Conservation (phyloP, 2,113 vertebrate genomes). For the Neopipo cinnamomea region DNA sequence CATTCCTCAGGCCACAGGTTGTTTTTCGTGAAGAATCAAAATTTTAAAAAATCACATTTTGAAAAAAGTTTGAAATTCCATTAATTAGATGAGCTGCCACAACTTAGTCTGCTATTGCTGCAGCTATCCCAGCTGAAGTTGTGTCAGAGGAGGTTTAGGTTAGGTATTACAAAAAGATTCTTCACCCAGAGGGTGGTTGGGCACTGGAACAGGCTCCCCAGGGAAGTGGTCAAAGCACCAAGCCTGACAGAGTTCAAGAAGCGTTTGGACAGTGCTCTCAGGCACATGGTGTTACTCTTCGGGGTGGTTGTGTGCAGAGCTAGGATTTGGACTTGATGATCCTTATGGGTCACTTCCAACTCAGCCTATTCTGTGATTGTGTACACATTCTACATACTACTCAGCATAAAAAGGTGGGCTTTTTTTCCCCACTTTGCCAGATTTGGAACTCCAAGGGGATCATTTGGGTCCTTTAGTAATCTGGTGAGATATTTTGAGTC, state of each 20-base stretch:
- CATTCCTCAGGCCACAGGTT: background rate
- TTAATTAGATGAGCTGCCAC: background rate
- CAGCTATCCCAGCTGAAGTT: background rate
- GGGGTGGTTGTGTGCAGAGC: background rate
- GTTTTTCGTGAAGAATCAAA: background rate
- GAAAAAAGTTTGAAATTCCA: background rate
- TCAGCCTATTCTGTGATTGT: background rate
- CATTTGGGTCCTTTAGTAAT: background rate
- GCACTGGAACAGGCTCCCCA: background rate
- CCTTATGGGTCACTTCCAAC: background rate
- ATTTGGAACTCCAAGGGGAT: background rate
- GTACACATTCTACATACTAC: too few species aligned
- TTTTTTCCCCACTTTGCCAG: background rate
- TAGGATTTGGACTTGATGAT: background rate
- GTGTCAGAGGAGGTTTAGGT: too few species aligned
- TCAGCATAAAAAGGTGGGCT: background rate
- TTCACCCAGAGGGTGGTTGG: background rate
- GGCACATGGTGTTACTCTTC: background rate
- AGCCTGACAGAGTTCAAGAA: background rate
- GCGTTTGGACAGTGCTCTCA: background rate
- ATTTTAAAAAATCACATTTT: background rate
- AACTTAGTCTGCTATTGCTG: background rate
- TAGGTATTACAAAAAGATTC: background rate
- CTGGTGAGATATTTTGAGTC: background rate
- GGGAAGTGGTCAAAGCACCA: background rate